Evolutionary conservation across 2,888 invertebrate species (phyloP), one percentile per base, ranked within the genome.

Genomic region (Tholera decimalis): DNA sequence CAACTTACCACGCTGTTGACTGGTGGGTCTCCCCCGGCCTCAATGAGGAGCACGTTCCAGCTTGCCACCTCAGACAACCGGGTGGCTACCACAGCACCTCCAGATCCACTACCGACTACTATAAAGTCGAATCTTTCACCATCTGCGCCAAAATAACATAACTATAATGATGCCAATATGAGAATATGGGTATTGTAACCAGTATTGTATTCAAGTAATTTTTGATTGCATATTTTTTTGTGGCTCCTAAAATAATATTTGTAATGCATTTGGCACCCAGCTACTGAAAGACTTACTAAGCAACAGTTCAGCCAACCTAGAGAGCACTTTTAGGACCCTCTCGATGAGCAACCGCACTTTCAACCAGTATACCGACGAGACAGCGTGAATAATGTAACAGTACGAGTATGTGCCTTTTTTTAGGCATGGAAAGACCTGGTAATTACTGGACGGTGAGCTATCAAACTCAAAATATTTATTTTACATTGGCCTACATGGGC

Each of bases 11-110:
- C 88, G 35, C 91, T 91, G 13, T 83, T 83, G 4, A 83, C 68
- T 0, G 91, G 90, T 0, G 91, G 91, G 54, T 91, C 83, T 0
- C 89, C 90, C 2, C 91, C 91, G 3, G 88, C 85, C 57, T 92
- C 91, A 0, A 92, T 58, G 2, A 92, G 85, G 1, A 92, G 84
- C 1, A 91, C 87, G 0, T 75, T 78, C 63, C 86, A 83, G 9
- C 66, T 28, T 1, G 77, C 70, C 22, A 82, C 61, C 69, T 92
- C 91, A 7, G 89, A 87, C 3, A 91, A 84, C 0, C 91, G 79
- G 1, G 89, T 75, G 0, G 89, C 91, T 4, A 91, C 83, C 13
- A 89, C 79, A 0, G 89, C 86, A 0, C 91, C 91, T 0, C 89
- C 89, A 0, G 90, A 89, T 3, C 92, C 91, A 2, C 90, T 84